Evolutionary conservation across 2,888 invertebrate genomes (phyloP).

Genomic region (Smittia aterrima): DNA sequence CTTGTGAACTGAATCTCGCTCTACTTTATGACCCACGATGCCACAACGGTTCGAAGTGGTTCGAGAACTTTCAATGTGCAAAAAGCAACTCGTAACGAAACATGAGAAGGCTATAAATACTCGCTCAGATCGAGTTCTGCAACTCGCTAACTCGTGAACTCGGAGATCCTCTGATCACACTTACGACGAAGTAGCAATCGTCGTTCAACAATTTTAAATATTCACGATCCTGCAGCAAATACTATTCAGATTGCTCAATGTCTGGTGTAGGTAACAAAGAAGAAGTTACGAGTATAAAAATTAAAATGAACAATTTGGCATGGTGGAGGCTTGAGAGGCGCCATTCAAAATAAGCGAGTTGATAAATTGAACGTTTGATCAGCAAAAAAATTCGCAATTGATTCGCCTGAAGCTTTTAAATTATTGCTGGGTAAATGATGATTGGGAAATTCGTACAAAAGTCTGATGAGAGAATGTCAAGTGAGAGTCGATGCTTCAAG

Average conservation of each 20-base stretch:
- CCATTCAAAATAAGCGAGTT: background rate
- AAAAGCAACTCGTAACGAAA: background rate
- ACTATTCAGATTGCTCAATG: too few relatives aligned
- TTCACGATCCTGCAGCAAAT: too few relatives aligned
- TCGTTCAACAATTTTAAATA: too few relatives aligned
- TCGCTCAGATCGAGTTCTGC: background rate
- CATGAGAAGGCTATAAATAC: constrained; percentile 12
- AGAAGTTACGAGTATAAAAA: background rate
- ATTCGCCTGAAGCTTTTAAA: background rate
- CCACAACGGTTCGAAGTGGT: background rate
- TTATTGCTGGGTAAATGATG: background rate
- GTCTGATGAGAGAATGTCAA: background rate
- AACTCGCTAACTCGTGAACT: background rate
- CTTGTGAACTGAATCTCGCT: background rate
- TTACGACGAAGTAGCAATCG: too few relatives aligned
- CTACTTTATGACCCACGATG: background rate
- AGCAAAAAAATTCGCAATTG: background rate
- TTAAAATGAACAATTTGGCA: background rate
- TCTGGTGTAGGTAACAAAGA: too few relatives aligned
- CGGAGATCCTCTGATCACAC: too few relatives aligned
- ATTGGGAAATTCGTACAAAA: background rate
- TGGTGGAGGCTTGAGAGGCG: background rate
- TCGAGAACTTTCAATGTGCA: background rate
- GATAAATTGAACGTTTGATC: background rate
- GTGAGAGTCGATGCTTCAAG: background rate